Base-by-base conservation (phyloP, 2,888 invertebrate genomes). In the Synanthedon myopaeformis region DNA sequence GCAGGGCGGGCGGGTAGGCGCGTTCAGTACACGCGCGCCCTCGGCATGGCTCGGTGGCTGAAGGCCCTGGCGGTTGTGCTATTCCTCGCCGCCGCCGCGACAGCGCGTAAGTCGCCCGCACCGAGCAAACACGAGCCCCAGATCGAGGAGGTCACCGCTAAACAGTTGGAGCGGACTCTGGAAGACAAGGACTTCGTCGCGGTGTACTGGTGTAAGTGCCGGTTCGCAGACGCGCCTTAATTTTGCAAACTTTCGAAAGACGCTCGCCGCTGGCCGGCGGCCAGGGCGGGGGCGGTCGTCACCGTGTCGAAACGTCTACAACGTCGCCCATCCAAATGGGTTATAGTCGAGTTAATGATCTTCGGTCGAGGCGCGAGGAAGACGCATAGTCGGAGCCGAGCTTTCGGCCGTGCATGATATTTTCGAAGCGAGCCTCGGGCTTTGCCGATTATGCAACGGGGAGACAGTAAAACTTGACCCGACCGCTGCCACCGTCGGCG, bases 191-290 rank as follows among this genome's bases (percentile, higher is more conserved):
- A 96, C 89, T 96, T 94, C 90, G 95, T 96, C 82, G 96, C 96
- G 81, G 96, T 96, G 88, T 96, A 94, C 89, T 96, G 96, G 95
- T 96, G 96, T 96, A 94, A 96, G 96, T 95, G 89, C 59, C 59
- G 64, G 57, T 59, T 61, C 61, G 56, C 60, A 62, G 61, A 63
- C 66, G 62, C 60, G 71, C 69, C 70, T 65, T 70, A 66, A 71
- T 69, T 72, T 76, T 70, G 71, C 70, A 70, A 69, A 61, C 62
- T 59, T 58, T 60, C 64, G 62, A 57, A 55, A 55, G 63, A 62
- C 64, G 63, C 72, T 73, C 78, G 75, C 76, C 65, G 59, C 52
- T 61, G 67, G 76, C 79, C 74, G 75, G 73, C 61, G 69, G 72
- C 72, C 72, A 69, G 75, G 69, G 71, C 73, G 65, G 59, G 70